Base-by-base conservation (phyloP, 2,888 invertebrate species). In the Dicyrtoma fusca region DNA sequence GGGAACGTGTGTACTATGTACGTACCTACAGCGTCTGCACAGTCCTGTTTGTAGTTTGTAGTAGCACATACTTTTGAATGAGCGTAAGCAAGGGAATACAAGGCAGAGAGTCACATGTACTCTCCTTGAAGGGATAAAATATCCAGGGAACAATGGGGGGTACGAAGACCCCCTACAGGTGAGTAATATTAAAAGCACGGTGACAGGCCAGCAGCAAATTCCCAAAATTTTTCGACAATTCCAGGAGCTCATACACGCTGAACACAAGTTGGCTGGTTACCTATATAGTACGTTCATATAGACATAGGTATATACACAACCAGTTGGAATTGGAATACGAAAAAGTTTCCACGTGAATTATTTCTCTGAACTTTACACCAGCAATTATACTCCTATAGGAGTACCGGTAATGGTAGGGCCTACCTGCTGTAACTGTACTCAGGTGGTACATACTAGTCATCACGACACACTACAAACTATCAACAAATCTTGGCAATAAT, bases 181-280 rank as follows among this genome's bases (percentile, higher is more conserved):
- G 75, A 76, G 75, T 64, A 77, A 79, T 79, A 79, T 79, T 79
- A 79, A 79, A 79, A 77, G 74, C 72, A 75, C 76, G 76, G 76
- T 76, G 75, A 76, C 75, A 74, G 74, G 72, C 63, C 62, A 64
- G 65, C 49, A 63, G 70, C 70, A 63, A 63, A 63, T 62, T 61
- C 62, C 61, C 69, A 55, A 61, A 51, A 51, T 49, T 62, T 70
- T 64, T 71, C 53, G 49, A 49, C 71, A 64, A 71, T 63, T 63
- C 63, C 71, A 64, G 71, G 34, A 64, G 64, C 71, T 64, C 63
- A 14, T 1, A 11, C n/a, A n/a, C 26, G 34, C 14, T 53, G 34
- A 34, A 8, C 8, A 34, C 34, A 3, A n/a, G n/a, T n/a, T n/a
- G n/a, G n/a, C n/a, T n/a, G n/a, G n/a, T n/a, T n/a, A n/a, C n/a